phyloP scores from a whole-genome alignment of 2,797 vertebrate genomes.

The Poecilia velifera region DNA sequence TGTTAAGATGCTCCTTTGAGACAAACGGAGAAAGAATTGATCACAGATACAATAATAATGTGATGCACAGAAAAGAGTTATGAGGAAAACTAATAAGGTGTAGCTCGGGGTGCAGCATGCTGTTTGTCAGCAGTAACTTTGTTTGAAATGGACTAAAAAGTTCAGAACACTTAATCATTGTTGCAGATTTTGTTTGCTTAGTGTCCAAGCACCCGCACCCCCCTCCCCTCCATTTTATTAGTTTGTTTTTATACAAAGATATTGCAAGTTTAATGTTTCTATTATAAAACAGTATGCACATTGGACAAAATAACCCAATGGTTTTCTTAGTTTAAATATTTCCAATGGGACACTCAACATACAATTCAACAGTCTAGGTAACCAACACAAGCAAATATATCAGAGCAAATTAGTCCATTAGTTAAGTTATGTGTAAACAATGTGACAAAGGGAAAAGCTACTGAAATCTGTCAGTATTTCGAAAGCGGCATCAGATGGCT shows the following conservation, averaged over 20 bases:
- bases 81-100: constrained; percentile 2
- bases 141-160: neutral
- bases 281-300: neutral
- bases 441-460: neutral
- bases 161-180: neutral
- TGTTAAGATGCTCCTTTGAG: neutral
- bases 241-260: neutral
- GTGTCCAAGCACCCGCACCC: neutral
- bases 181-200: neutral
- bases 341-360: neutral
- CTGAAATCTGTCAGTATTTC: neutral
- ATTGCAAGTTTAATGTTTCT: neutral
- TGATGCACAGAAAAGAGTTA: constrained; percentile 7
- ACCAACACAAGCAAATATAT: neutral
- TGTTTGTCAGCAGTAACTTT: neutral
- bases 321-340: neutral
- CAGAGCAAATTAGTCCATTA: neutral
- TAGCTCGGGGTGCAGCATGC: neutral
- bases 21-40: neutral
- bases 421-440: neutral
- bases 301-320: neutral
- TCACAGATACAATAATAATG: neutral
- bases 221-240: neutral
- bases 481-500: neutral
- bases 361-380: neutral